Conservation (phyloP, 2,797 vertebrate genomes). For the Astyanax mexicanus region DNA sequence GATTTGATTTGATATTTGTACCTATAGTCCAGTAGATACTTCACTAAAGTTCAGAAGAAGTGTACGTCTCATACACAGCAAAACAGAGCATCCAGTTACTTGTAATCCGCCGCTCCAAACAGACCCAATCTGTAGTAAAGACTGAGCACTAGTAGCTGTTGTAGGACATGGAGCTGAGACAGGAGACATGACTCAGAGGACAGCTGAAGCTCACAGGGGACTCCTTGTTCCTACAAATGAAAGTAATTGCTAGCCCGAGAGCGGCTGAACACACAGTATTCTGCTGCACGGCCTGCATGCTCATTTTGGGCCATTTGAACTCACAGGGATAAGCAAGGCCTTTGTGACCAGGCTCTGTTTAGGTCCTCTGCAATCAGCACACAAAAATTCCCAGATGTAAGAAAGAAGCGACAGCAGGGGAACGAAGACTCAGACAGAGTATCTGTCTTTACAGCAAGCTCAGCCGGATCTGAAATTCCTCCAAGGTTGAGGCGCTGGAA, state of each 20-base stretch:
- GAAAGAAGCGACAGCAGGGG: constrained; percentile 45
- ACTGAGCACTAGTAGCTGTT: not conserved
- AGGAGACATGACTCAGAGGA: constrained; percentile 42
- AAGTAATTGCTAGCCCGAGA: constrained; percentile 40
- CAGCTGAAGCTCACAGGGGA: constrained; percentile 43
- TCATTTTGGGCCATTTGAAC: constrained; percentile 31
- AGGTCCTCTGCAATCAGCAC: constrained; percentile 48
- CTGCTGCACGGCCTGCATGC: not conserved
- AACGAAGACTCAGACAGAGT: constrained; percentile 31
- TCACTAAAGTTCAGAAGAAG: too few relatives aligned
- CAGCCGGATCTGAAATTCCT: constrained; percentile 34
- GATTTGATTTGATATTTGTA: too few relatives aligned
- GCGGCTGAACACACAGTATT: constrained; percentile 18
- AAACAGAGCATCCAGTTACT: not conserved
- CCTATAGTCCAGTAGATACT: too few relatives aligned
- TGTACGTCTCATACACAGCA: too few relatives aligned
- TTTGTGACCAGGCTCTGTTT: constrained; percentile 47
- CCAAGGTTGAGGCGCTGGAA: constrained; percentile 19
- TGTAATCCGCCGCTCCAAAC: not conserved
- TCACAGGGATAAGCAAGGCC: constrained; percentile 41
- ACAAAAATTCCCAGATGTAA: constrained; percentile 24
- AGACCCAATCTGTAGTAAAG: not conserved
- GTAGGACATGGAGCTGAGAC: constrained; percentile 23
- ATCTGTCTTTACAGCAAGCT: constrained; percentile 44
- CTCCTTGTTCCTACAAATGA: constrained; percentile 52